Base-by-base conservation (phyloP, 2,888 invertebrate genomes). In the Drosophila silvestris region DNA sequence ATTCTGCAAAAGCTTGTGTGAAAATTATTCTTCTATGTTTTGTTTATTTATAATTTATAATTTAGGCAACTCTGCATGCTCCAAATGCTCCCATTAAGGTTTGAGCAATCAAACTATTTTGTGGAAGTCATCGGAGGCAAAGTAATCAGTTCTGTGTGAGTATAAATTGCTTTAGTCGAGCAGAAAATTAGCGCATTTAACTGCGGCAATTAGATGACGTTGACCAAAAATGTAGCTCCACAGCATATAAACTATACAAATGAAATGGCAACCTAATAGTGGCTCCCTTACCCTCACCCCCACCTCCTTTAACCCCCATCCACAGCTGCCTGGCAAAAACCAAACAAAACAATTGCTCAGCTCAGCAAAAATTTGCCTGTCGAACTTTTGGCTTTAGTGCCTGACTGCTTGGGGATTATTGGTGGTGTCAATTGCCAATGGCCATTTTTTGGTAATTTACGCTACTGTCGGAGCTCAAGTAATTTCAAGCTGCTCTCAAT, bases 341-440 rank as follows among this genome's bases (percentile, higher is more conserved):
- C 51, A 65, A 87, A 85, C 85, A 85, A 85, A 87, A 72, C 85
- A 81, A 82, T 33, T 85, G 85, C 85, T 35, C 33, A 82, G 76
- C 85, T 89, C 72, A 90, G 85, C 85, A 65, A 69, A 87, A 85
- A 85, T 77, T 82, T 66, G 82, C 63, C 74, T 74, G 74, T 74
- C 66, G 74, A 87, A 87, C 70, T 84, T 77, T 72, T 66, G 79
- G 52, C 70, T 62, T 65, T 77, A 37, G 12, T 56, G 70, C 5
- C 41, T 44, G 12, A 22, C 5, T 58, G 57, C 26, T 64, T 54
- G 70, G 78, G 70, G 78, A 74, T 85, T 87, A 90, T 85, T 85
- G 84, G 85, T 85, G 74, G 85, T 85, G 90, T 89, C 85, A 85
- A 90, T 89, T 89, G 85, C 85, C 89, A 85, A 79, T 89, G 89